A percentile compares a stretch with the other conserved stretches of the same genome.
These are phyloP conservation scores for Cromileptes altivelis DNA, from an alignment of 2,113 vertebrate species.

Conservation along the genomic window DNA sequence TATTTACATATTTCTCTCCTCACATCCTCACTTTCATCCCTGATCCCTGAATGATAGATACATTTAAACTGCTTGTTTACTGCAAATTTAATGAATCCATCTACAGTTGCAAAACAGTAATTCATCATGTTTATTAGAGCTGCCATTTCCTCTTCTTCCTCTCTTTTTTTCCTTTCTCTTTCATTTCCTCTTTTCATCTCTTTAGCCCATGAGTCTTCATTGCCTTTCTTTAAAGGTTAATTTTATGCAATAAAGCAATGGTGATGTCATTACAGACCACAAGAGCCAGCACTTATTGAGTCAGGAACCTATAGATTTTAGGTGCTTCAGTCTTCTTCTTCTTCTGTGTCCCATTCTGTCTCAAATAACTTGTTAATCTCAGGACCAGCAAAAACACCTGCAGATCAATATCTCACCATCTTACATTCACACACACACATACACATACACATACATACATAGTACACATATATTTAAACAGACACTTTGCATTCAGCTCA, in stretches of 20 bases:
- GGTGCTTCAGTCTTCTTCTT: not conserved
- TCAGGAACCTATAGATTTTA: not conserved
- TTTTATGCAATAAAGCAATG: slow-evolving; percentile 9
- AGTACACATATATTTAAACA: not conserved
- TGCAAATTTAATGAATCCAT: slow-evolving; percentile 38
- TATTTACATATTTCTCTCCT: slow-evolving; percentile 6
- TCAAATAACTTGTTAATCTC: slow-evolving; percentile 18
- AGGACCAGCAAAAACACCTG: slow-evolving; percentile 17
- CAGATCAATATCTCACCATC: slow-evolving; percentile 12
- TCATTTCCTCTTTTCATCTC: slow-evolving; percentile 9
- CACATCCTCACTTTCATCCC: not conserved
- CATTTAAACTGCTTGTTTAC: slow-evolving; percentile 39
- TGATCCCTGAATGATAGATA: slow-evolving; percentile 37
- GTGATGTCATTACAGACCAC: slow-evolving; percentile 2
- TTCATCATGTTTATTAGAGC: slow-evolving; percentile 54
- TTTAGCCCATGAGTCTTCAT: slow-evolving; percentile 6
- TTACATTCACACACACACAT: not conserved
- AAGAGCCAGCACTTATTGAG: not conserved
- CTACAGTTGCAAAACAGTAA: slow-evolving; percentile 21
- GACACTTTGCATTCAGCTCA: slow-evolving; percentile 5
- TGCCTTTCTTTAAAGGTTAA: slow-evolving; percentile 7
- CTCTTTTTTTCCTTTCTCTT: slow-evolving; percentile 8
- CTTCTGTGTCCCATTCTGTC: not conserved
- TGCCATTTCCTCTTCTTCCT: slow-evolving; percentile 22
- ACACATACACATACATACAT: not conserved